Evolutionary conservation across 2,113 vertebrate species (phyloP).

Genomic region (Recurvirostra avosetta): DNA sequence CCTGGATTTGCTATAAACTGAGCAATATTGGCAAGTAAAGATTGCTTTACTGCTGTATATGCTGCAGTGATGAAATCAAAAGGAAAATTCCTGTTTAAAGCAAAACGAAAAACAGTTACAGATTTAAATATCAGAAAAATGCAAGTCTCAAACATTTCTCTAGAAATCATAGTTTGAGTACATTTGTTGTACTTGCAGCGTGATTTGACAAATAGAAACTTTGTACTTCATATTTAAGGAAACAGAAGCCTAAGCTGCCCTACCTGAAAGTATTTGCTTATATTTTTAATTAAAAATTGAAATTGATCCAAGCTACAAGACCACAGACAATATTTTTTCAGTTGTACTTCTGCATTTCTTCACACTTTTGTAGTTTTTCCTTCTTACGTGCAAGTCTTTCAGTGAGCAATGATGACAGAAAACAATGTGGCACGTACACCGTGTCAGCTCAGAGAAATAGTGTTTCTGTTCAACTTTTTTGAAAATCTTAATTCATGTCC

Average conservation of each 20-base stretch:
- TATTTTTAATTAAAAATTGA: neutral
- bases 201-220: neutral
- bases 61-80: constrained; percentile 7
- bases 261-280: neutral
- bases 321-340: neutral
- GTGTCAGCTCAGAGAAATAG: neutral
- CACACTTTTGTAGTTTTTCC: neutral
- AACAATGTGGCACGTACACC: neutral
- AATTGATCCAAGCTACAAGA: neutral
- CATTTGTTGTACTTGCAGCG: fast-evolving
- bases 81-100: constrained; percentile 11
- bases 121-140: neutral
- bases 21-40: neutral
- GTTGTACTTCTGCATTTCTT: neutral
- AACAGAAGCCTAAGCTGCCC: neutral
- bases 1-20: constrained; percentile 25
- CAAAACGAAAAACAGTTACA: neutral
- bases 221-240: neutral
- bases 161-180: neutral
- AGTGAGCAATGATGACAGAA: neutral
- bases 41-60: neutral
- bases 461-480: neutral
- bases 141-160: neutral
- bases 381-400: neutral
- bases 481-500: neutral